Evolutionary conservation across 2,113 vertebrate genomes (phyloP).

Genomic region (Nymphicus hollandicus): DNA sequence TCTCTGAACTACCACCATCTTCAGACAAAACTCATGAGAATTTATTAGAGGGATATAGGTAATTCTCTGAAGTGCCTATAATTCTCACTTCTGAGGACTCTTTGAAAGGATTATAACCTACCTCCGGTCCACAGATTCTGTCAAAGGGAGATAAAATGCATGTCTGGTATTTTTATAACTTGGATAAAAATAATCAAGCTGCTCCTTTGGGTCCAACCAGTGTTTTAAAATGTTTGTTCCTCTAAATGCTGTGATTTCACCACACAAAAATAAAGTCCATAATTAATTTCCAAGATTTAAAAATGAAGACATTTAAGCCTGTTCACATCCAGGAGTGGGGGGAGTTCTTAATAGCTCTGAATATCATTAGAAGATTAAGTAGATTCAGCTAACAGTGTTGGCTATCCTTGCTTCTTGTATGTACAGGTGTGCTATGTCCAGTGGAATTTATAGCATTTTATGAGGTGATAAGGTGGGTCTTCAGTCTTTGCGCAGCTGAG

Average conservation of each 20-base stretch:
- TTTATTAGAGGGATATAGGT: conserved; percentile 12
- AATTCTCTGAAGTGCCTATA: conserved; percentile 47
- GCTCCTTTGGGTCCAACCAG: neutral
- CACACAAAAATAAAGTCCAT: neutral
- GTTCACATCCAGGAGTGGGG: neutral
- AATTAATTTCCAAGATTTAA: neutral
- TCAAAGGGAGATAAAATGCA: conserved; percentile 33
- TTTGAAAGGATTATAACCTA: conserved; percentile 11
- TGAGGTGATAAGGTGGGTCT: neutral
- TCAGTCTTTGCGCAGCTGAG: neutral
- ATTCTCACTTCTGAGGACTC: conserved; percentile 35
- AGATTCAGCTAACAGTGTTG: neutral
- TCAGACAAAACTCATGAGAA: conserved; percentile 5
- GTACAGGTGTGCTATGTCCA: neutral
- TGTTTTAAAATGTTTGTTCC: neutral
- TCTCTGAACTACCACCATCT: conserved; percentile 27
- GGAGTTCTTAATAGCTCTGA: neutral
- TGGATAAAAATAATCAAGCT: conserved; percentile 54
- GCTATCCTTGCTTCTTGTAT: neutral
- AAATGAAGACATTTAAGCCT: conserved; percentile 4
- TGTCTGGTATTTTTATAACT: conserved; percentile 54
- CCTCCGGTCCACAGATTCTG: neutral
- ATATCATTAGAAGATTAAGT: neutral
- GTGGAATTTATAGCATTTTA: neutral
- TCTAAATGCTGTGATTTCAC: neutral